Base-by-base conservation (phyloP, 2,113 vertebrate genomes). In the Ovis canadensis region DNA sequence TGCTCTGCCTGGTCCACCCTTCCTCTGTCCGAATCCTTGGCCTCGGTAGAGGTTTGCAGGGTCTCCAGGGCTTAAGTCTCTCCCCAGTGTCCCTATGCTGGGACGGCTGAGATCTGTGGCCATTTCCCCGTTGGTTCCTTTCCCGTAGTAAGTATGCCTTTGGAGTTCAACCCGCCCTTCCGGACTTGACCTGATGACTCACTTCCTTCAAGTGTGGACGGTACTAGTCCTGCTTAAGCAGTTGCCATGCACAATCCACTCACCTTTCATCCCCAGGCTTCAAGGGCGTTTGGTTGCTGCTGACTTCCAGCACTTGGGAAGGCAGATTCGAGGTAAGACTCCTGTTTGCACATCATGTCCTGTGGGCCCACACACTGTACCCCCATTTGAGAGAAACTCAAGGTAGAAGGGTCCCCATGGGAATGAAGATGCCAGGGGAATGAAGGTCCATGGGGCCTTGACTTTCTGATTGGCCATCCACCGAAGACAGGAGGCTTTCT, bases 201-300 rank as follows among this genome's bases (percentile, higher is more conserved):
- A 29, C 15, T 78, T 45, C 40, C 43, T 17, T 31, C 4, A 0
- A 48, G 27, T 29, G 43, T 1, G 0, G 7, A 31, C 0, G 1
- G 27, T 78, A 29, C 13, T 45, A 78, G 25, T 45, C 40, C 40
- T 67, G 64, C 64, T 67, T 67, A 36, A 36, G 64, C 16, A 67
- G 33, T 19, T 36, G 64, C 33, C 33, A 67, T 0, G 1, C 33
- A 67, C 8, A 0, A 67, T n/a, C 33, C 64, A n/a, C 19, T 67
- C 33, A 67, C 64, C 64, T 67, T n/a, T 67, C 64, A 67, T 67
- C 33, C 62, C 33, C 62, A n/a, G 62, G 16, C 62, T 64, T 19
- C 2, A 2, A 12, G n/a, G 67, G 19, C 2, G 5, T 71, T 71
- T 71, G n/a, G n/a, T 36, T 36, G n/a, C n/a, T 71, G 67, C n/a